These are phyloP conservation scores for Torymus tubicola DNA, from an alignment of 2,888 invertebrate genomes.

Conservation along the genomic window DNA sequence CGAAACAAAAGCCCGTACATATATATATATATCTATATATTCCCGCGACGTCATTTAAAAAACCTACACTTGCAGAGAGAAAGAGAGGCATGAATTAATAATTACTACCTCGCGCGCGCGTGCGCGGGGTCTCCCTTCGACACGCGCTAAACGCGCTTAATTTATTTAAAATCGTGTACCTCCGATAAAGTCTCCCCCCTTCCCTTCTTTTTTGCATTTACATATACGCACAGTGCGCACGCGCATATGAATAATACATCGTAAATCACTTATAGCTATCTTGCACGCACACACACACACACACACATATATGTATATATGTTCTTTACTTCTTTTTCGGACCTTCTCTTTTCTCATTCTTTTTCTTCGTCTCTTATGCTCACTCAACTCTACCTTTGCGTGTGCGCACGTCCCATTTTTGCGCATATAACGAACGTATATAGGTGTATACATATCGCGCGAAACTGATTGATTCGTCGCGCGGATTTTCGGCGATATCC, in stretches of 20 bases:
- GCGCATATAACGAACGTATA: not conserved
- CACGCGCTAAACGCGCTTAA: no score
- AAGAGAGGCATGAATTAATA: no score
- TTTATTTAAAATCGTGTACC: no score
- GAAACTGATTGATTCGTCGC: slow-evolving; percentile 43
- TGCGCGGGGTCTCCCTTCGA: not conserved
- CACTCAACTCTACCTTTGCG: not conserved
- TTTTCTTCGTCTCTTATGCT: not conserved
- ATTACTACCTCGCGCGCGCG: not conserved
- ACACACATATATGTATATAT: no score
- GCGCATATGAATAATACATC: slow-evolving; percentile 28
- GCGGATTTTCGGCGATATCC: slow-evolving; percentile 18
- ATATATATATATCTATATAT: no score
- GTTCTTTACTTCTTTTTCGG: not conserved
- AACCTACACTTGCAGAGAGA: no score
- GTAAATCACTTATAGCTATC: slow-evolving; percentile 33
- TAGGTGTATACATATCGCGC: not conserved
- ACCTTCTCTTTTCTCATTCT: not conserved
- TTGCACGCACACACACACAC: not conserved
- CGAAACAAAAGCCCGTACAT: no score
- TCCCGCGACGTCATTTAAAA: no score
- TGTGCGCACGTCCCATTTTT: slow-evolving; percentile 34
- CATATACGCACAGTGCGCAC: not conserved
- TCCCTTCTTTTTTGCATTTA: no score
- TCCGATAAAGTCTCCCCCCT: not conserved